Base-by-base conservation (phyloP, 2,888 invertebrate species). In the Crioceris asparagi region DNA sequence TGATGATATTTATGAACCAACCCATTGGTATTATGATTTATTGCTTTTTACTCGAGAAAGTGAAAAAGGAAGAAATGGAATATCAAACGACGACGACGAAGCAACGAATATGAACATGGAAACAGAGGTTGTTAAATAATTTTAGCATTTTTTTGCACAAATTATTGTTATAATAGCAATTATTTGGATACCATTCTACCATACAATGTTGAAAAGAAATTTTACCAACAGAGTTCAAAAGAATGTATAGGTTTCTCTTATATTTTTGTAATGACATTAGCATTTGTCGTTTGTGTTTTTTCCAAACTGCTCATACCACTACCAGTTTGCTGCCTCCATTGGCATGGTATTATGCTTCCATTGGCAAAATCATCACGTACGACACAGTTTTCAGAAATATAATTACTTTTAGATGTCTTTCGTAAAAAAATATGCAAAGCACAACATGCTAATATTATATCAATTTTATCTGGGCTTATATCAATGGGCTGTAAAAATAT, bases 301-400 rank as follows among this genome's bases (percentile, higher is more conserved):
- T n/a, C n/a, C n/a, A n/a, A n/a, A n/a, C 21, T 21, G 21, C 10
- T 21, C 21, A 21, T 21, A 21, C 7, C 10, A 10, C 21, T 21
- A 6, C 21, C 21, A 10, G 21, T 21, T 21, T 21, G 21, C 10
- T 44, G 43, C 27, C 46, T 41, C 46, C 44, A 44, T 40, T 41
- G 36, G 8, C 35, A 35, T 23, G 29, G 36, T 30, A 29, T 29
- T 16, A 39, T 16, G 17, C 10, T 36, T 17, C 41, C 37, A 32
- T 17, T 44, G 26, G 11, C 11, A 17, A 18, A 35, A 29, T 42
- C 42, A 30, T 42, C 42, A 23, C 27, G 36, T 34, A 39, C 36
- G n/a, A 44, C 37, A 42, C 16, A 21, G n/a, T 19, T 39, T 30
- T 41, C 41, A 32, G 39, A 30, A 19, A 44, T 23, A 15, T 41